phyloP scores from a whole-genome alignment of 2,888 invertebrate species.

The Smittia sp. region DNA sequence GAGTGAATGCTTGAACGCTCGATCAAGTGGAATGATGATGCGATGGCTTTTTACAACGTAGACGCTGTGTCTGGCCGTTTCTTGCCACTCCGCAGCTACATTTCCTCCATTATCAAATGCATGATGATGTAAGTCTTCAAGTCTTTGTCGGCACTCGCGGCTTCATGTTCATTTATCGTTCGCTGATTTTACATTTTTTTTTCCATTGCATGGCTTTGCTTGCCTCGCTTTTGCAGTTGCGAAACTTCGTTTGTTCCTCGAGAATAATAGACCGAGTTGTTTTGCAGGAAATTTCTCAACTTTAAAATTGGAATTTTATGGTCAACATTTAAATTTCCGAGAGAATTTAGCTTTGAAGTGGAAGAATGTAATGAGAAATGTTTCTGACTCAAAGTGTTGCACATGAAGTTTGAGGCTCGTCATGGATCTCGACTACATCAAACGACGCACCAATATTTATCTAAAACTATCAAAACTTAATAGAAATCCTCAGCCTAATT shows the following conservation, averaged over 20 bases:
- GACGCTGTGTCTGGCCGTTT: constrained; percentile 1
- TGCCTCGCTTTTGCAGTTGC: constrained; percentile 8
- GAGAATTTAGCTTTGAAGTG: constrained; percentile 29
- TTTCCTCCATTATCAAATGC: neutral
- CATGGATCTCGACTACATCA: too few relatives aligned
- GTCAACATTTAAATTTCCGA: constrained; percentile 39
- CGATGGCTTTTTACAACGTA: neutral
- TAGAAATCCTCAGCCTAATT: too few relatives aligned
- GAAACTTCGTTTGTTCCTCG: neutral
- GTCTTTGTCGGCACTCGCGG: constrained; percentile 30
- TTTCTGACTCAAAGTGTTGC: neutral
- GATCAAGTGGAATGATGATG: constrained; percentile 10
- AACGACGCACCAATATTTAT: too few relatives aligned
- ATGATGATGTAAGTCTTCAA: constrained; percentile 16
- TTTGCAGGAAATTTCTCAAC: constrained; percentile 34
- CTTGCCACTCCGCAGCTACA: too few relatives aligned
- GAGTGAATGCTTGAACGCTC: neutral
- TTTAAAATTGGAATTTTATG: constrained; percentile 40
- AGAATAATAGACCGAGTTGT: constrained; percentile 1
- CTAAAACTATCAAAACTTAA: too few relatives aligned
- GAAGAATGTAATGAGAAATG: neutral
- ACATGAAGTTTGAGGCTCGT: neutral
- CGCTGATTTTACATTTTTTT: constrained; percentile 36
- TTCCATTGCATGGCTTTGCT: neutral
- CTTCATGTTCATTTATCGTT: constrained; percentile 32